These are phyloP conservation scores for Cisticola juncidis DNA, from an alignment of 2,113 vertebrate genomes.

Conservation along the genomic window DNA sequence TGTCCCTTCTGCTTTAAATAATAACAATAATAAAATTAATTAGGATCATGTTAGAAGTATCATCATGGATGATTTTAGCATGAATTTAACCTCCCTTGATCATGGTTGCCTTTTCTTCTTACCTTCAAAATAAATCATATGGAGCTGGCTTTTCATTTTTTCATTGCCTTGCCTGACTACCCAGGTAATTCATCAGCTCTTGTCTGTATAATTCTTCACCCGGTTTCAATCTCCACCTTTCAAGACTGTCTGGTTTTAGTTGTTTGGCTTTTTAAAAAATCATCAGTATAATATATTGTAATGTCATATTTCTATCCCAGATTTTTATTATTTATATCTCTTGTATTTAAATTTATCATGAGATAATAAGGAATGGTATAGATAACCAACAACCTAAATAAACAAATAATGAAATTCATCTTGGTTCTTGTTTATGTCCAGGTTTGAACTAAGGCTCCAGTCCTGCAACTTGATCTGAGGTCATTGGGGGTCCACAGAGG, in stretches of 20 bases:
- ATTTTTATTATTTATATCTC: neutral
- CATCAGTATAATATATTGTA: neutral
- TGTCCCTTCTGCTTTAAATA: slow-evolving; percentile 36
- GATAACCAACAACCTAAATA: slow-evolving; percentile 13
- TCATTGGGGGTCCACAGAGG: slow-evolving; percentile 16
- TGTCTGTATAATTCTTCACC: slow-evolving; percentile 28
- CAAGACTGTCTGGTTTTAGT: slow-evolving; percentile 14
- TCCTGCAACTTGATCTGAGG: slow-evolving; percentile 54
- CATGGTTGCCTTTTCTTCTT: neutral
- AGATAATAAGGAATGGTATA: neutral
- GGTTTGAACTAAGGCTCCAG: slow-evolving; percentile 14
- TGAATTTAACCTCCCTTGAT: slow-evolving; percentile 25
- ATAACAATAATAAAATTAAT: slow-evolving; percentile 23
- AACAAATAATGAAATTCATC: slow-evolving; percentile 8
- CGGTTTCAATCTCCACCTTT: slow-evolving; percentile 40
- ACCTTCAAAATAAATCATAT: slow-evolving; percentile 37
- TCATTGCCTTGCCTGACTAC: neutral
- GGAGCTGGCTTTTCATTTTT: slow-evolving; percentile 13
- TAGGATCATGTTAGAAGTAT: neutral
- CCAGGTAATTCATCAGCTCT: slow-evolving; percentile 25
- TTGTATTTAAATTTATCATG: neutral
- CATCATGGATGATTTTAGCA: neutral
- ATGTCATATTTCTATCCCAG: neutral
- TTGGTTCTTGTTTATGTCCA: slow-evolving; percentile 23
- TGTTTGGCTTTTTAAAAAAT: neutral